These are phyloP conservation scores for Ptyas mucosa DNA, from an alignment of 2,113 vertebrate genomes.

Conservation along the genomic window DNA sequence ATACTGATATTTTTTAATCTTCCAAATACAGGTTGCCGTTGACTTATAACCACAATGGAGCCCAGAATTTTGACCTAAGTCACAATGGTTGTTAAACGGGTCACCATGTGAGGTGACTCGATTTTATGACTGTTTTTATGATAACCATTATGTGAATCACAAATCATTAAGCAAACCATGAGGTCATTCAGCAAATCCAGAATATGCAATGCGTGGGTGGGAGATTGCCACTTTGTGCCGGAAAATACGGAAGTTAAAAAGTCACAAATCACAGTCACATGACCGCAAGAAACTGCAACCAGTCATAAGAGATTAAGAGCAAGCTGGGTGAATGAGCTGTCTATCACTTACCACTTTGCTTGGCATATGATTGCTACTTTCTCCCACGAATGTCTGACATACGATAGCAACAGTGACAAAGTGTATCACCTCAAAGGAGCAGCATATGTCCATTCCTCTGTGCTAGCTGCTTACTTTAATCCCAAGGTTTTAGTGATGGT, in stretches of 20 bases:
- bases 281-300: background rate
- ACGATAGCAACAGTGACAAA: background rate
- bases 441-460: background rate
- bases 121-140: background rate
- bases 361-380: background rate
- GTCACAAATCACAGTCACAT: background rate
- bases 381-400: background rate
- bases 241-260: background rate
- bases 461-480: background rate
- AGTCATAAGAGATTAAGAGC: background rate
- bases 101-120: background rate
- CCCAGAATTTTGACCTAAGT: background rate
- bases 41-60: background rate
- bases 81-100: background rate
- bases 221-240: background rate
- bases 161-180: background rate
- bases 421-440: background rate
- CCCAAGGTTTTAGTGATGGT: background rate
- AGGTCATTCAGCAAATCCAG: background rate
- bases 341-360: background rate
- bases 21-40: background rate
- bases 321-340: background rate
- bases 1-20: background rate
- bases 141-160: background rate
- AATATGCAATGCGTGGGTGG: background rate